Base-by-base conservation (phyloP, 2,797 vertebrate species). In the Cheirogaleus major region DNA sequence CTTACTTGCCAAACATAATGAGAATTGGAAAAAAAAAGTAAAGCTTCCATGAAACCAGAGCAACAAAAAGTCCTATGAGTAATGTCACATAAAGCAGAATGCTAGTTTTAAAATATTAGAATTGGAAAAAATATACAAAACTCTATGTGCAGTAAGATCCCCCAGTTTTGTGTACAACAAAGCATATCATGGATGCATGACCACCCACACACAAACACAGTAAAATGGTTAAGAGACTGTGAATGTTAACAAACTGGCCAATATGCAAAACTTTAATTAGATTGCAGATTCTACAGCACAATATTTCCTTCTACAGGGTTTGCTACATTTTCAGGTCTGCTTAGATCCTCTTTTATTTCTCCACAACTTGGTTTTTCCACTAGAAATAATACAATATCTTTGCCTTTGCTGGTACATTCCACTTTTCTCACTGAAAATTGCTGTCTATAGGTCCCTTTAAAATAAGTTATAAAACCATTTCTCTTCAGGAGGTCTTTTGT, bases 71-170 rank as follows among this genome's bases (percentile, higher is more conserved):
- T 65, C n/a, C 76, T 76, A 12, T 30, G 76, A 59, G 20, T 41
- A 82, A 70, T 43, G 48, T 69, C 82, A 92, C 4, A 72, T 55
- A 72, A 83, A 41, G 38, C 22, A 86, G 20, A 27, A 76, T 89
- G 50, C 67, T 92, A 45, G 38, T 76, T 78, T 85, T 75, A 91
- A 96, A 93, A 86, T 79, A 87, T 38, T 93, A 95, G 91, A 88
- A 73, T 20, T 55, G 13, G 18, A 67, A 95, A 95, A 94, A 81
- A 69, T 57, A 70, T 9, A 27, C 8, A 88, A 79, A 90, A 63
- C 30, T 70, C 7, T 73, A 59, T 65, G 11, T 91, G 10, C 30
- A 38, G 3, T 50, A 41, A 48, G 23, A 57, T 90, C 69, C 20
- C 20, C 43, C 48, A 67, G 13, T 81, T 84, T 76, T 30, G 9